Conservation (phyloP, 2,113 vertebrate genomes). For the Asarcornis scutulata region DNA sequence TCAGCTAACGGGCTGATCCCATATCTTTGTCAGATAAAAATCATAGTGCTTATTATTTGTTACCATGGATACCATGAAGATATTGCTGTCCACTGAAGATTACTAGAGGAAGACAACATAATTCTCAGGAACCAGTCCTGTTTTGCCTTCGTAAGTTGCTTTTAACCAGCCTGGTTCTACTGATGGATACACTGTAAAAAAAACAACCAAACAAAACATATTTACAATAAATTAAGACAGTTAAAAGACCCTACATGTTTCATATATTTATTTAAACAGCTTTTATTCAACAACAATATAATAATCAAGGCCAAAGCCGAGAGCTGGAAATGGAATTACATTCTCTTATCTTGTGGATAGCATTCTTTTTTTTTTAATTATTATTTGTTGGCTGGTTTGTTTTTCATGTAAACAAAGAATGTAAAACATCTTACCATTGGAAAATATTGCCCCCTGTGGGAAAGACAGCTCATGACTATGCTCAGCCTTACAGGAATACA, state of each 20-base stretch:
- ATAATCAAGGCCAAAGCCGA: background rate
- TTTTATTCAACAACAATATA: background rate
- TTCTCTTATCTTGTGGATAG: background rate
- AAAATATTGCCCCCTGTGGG: conserved; percentile 94
- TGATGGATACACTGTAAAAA: conserved; percentile 87
- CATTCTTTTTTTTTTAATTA: background rate
- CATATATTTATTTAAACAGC: background rate
- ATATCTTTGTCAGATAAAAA: conserved; percentile 83
- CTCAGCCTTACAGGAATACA: conserved; percentile 96
- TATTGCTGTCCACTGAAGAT: conserved; percentile 70
- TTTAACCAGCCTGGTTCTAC: conserved; percentile 97
- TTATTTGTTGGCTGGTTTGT: background rate
- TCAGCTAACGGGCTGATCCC: conserved; percentile 66
- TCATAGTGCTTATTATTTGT: conserved; percentile 78
- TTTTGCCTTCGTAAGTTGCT: conserved; percentile 93
- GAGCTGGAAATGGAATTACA: background rate
- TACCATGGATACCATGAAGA: conserved; percentile 96
- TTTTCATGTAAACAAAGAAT: background rate
- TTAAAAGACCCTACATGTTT: background rate
- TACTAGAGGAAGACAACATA: conserved; percentile 92
- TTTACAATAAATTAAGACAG: background rate
- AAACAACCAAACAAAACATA: background rate
- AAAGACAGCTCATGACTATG: conserved; percentile 97
- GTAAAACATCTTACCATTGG: conserved; percentile 84
- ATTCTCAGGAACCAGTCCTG: conserved; percentile 93